Percentiles rank a stretch among this genome's conserved stretches.
phyloP scores from a whole-genome alignment of 2,888 invertebrate species.

The Catocala nupta region DNA sequence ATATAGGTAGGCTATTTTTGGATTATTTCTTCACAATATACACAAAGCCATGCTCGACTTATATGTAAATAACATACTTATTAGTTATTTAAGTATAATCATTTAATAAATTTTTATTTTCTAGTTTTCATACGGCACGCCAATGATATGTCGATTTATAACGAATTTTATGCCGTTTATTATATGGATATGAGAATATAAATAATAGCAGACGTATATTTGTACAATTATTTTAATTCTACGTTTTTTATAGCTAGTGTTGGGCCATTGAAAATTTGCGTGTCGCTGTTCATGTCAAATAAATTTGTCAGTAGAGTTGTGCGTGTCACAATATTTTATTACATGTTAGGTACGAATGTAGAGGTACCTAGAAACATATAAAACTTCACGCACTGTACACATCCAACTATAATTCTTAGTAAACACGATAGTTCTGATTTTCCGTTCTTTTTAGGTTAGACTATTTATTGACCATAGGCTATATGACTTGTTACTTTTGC shows the following conservation, averaged over 20 bases:
- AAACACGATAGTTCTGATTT: conserved; percentile 37
- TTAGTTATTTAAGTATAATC: no score
- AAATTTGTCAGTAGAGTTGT: conserved; percentile 62
- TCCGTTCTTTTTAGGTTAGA: conserved; percentile 1
- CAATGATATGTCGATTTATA: no score
- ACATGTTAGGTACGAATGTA: conserved; percentile 61
- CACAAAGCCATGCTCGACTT: no score
- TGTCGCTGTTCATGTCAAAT: conserved; percentile 56
- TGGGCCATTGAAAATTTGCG: conserved; percentile 50
- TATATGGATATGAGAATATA: background rate
- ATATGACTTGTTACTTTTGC: background rate
- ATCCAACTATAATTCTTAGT: conserved; percentile 39
- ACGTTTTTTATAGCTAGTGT: conserved; percentile 35
- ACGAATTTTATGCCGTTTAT: no score
- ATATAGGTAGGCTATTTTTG: no score
- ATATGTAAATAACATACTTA: no score
- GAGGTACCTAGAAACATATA: conserved; percentile 53
- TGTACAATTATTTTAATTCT: conserved; percentile 4
- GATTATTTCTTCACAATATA: no score
- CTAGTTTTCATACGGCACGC: no score
- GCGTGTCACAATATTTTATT: conserved; percentile 62
- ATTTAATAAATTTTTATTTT: no score
- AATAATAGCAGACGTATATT: background rate
- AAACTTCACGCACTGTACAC: conserved; percentile 55
- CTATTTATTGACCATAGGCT: conserved; percentile 1